phyloP scores from a whole-genome alignment of 2,888 invertebrate genomes.

The Toxonevra muliebris region DNA sequence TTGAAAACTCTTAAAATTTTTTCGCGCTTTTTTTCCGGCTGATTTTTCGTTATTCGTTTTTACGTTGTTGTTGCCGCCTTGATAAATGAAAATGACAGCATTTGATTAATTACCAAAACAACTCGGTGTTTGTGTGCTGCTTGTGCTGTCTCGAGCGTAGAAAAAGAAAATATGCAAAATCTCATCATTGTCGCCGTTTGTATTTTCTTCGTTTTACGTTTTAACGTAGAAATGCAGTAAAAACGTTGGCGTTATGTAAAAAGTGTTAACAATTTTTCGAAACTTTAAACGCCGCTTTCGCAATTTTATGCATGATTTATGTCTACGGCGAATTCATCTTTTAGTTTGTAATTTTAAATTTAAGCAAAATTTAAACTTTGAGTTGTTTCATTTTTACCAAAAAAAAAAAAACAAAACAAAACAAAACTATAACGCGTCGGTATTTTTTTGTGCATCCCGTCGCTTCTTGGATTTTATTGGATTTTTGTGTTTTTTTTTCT shows the following conservation, averaged over 20 bases:
- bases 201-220: too few relatives aligned
- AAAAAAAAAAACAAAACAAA: too few relatives aligned
- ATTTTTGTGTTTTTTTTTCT: background rate
- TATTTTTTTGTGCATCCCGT: background rate
- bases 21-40: too few relatives aligned
- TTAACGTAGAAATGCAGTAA: too few relatives aligned
- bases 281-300: background rate
- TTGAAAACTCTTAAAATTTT: background rate
- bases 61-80: too few relatives aligned
- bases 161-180: background rate
- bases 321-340: constrained; percentile 5
- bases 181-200: background rate
- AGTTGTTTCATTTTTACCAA: too few relatives aligned
- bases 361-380: too few relatives aligned
- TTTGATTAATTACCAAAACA: constrained; percentile 14
- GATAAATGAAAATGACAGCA: background rate
- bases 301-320: background rate
- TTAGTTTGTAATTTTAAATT: too few relatives aligned
- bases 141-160: background rate
- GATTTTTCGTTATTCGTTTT: background rate
- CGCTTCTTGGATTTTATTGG: background rate
- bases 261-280: background rate
- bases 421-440: background rate
- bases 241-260: too few relatives aligned
- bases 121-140: background rate